Evolutionary conservation across 2,113 vertebrate genomes (phyloP).

Genomic region (Coptodon rendalli): DNA sequence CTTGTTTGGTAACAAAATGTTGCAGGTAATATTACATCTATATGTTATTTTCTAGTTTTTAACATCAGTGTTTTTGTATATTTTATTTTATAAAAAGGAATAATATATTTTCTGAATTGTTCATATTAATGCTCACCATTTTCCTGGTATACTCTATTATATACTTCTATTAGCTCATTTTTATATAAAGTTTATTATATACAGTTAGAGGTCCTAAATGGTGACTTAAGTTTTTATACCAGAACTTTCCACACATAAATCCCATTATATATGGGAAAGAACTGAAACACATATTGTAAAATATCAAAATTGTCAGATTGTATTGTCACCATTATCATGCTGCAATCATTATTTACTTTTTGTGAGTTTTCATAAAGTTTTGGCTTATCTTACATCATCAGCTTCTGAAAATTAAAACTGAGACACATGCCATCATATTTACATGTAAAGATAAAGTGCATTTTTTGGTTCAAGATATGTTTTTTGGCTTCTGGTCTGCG

Average conservation of each 20-base stretch:
- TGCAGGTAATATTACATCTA: conserved; percentile 4
- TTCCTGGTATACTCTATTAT: accelerated
- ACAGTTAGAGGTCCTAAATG: not conserved
- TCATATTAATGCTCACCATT: not conserved
- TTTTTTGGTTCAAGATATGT: not conserved
- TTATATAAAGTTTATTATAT: not conserved
- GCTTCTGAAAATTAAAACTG: not conserved
- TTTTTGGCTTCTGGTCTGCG: accelerated
- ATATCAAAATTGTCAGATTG: not conserved
- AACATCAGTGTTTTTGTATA: not conserved
- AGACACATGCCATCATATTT: not conserved
- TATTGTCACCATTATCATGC: not conserved
- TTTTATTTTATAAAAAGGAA: not conserved
- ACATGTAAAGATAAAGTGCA: not conserved
- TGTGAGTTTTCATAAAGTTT: not conserved
- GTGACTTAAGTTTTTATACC: not conserved
- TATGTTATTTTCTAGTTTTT: not conserved
- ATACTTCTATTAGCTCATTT: not conserved
- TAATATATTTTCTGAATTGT: not conserved
- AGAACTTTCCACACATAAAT: not conserved
- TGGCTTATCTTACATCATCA: not conserved
- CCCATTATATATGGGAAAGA: not conserved
- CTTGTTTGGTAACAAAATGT: not conserved
- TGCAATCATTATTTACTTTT: accelerated
- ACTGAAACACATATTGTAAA: not conserved